These are phyloP conservation scores for Lycopodina hypogea DNA, from an alignment of 37 sponge, comb jelly and placozoan species.

Conservation along the genomic window DNA sequence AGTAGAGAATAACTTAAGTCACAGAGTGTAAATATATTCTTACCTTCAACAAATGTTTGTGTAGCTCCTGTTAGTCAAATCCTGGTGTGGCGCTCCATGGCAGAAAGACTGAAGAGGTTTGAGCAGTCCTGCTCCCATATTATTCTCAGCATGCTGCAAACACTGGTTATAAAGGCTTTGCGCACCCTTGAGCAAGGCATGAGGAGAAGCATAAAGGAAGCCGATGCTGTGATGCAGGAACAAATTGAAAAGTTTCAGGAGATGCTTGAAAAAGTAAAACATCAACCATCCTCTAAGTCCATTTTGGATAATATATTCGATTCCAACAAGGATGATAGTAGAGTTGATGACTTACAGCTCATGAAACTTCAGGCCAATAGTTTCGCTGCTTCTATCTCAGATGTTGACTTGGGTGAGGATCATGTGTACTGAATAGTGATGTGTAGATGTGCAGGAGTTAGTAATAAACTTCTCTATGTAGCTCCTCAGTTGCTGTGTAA, in stretches of 20 bases:
- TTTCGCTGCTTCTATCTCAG: not conserved
- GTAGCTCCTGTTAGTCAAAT: not conserved
- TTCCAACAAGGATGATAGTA: no score
- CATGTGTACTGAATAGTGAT: no score
- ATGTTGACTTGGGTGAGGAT: not conserved
- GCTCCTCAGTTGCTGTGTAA: no score
- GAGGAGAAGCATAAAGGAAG: not conserved
- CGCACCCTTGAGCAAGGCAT: not conserved
- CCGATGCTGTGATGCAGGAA: not conserved
- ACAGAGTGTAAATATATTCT: no score
- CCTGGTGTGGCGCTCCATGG: constrained; percentile 16
- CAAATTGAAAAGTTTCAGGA: not conserved
- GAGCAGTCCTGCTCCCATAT: constrained; percentile 13
- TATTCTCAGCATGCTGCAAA: constrained; percentile 25
- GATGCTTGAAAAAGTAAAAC: constrained; percentile 13
- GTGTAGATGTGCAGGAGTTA: no score
- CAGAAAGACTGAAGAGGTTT: constrained; percentile 24
- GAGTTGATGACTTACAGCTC: not conserved
- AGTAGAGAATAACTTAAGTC: no score
- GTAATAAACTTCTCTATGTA: no score
- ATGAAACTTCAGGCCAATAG: not conserved
- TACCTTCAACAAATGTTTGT: not conserved
- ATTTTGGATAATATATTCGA: not conserved
- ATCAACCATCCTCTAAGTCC: constrained; percentile 10
- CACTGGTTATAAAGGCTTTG: constrained; percentile 27